phyloP scores from a whole-genome alignment of 2,797 vertebrate species.

The Cyclura pinguis region DNA sequence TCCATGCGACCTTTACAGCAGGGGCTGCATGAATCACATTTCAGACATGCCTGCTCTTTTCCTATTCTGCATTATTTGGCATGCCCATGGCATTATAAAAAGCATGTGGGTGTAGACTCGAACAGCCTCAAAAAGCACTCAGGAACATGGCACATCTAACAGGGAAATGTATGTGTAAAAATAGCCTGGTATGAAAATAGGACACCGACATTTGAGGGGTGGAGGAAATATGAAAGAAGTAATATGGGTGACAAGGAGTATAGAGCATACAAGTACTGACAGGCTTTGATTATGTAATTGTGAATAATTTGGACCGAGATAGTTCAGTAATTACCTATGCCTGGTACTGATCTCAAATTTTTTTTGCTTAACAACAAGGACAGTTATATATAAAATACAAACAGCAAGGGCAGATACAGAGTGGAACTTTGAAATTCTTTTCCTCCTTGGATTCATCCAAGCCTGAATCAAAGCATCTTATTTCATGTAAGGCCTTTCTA shows the following conservation, averaged over 20 bases:
- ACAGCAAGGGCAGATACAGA: neutral
- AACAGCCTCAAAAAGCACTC: constrained; percentile 17
- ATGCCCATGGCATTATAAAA: constrained; percentile 30
- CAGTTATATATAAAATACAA: neutral
- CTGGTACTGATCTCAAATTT: neutral
- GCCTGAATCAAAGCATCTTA: neutral
- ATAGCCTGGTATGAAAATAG: constrained; percentile 35
- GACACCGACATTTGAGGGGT: neutral
- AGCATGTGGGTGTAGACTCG: constrained; percentile 11
- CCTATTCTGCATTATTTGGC: constrained; percentile 8
- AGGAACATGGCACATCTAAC: constrained; percentile 16
- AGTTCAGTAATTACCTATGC: neutral
- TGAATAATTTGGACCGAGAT: neutral
- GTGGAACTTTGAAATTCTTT: neutral
- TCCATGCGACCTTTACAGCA: constrained; percentile 22
- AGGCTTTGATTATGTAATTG: neutral
- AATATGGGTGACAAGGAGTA: neutral
- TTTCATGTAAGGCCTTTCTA: neutral
- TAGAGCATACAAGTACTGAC: neutral
- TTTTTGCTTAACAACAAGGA: neutral
- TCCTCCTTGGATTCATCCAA: neutral
- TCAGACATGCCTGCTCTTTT: constrained; percentile 1
- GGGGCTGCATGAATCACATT: constrained; percentile 25
- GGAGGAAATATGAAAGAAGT: neutral
- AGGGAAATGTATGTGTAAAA: constrained; percentile 17